Evolutionary conservation across 2,888 invertebrate genomes (phyloP).

Genomic region (Harpalus rufipes): DNA sequence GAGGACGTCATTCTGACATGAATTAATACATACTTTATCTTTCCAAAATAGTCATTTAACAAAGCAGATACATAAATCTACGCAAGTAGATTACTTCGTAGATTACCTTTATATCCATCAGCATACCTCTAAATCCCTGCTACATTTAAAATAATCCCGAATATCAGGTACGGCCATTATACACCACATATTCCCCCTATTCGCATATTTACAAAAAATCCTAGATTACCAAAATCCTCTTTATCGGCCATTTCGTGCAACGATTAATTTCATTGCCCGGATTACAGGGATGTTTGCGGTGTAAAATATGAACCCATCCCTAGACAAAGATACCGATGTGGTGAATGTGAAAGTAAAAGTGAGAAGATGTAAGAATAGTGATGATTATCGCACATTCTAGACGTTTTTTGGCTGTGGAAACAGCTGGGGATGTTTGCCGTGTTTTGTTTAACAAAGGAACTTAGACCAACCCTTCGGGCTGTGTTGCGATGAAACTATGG

Average conservation of each 20-base stretch:
- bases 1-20: no score
- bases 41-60: neutral
- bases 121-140: neutral
- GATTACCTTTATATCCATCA: neutral
- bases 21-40: no score
- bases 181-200: neutral
- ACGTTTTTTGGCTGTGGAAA: constrained; percentile 52
- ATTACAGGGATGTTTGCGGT: constrained; percentile 27
- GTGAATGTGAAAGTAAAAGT: neutral
- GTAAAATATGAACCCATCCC: constrained; percentile 16
- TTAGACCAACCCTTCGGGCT: constrained; percentile 21
- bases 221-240: constrained; percentile 51
- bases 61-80: neutral
- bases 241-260: constrained; percentile 27
- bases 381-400: constrained; percentile 31
- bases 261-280: constrained; percentile 50
- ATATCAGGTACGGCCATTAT: constrained; percentile 5
- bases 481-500: constrained; percentile 10
- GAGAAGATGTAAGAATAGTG: constrained; percentile 20
- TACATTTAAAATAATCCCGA: constrained; percentile 18
- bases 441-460: constrained; percentile 53
- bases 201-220: constrained; percentile 35
- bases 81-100: neutral
- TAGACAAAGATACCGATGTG: constrained; percentile 3
- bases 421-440: constrained; percentile 35